Evolutionary conservation across 2,113 vertebrate species (phyloP).

Genomic region (Neolamprologus hecqui): DNA sequence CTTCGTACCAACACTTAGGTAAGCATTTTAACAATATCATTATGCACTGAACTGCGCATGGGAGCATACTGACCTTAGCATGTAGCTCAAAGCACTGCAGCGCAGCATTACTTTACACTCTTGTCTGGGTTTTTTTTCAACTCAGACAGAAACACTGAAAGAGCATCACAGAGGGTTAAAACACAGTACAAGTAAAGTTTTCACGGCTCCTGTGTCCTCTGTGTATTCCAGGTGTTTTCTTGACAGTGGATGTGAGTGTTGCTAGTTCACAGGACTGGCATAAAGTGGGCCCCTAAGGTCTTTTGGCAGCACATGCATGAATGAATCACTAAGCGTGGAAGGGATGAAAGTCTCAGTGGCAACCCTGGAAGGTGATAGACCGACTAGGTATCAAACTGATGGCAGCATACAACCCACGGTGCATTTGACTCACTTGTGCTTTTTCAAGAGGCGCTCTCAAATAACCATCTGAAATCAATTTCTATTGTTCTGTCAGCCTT

Average conservation of each 20-base stretch:
- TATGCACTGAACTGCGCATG: neutral
- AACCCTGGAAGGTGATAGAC: neutral
- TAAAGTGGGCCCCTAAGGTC: neutral
- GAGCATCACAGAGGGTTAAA: neutral
- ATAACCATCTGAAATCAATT: slow-evolving; percentile 10
- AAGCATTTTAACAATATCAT: neutral
- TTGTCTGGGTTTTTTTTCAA: neutral
- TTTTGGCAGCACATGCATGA: slow-evolving; percentile 20
- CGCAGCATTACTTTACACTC: neutral
- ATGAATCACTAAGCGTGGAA: slow-evolving; percentile 1
- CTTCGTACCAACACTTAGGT: neutral
- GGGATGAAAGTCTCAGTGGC: neutral
- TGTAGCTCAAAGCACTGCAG: neutral
- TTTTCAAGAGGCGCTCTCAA: neutral
- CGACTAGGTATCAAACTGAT: neutral
- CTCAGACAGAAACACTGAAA: neutral
- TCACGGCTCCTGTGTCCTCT: neutral
- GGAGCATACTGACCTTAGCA: neutral
- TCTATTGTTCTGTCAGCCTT: neutral
- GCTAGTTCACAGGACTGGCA: neutral
- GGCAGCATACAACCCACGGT: neutral
- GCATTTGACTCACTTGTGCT: neutral
- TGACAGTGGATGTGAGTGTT: neutral
- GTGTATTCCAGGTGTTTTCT: neutral
- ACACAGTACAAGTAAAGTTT: neutral